A percentile compares a stretch with the other conserved stretches of the same genome.
phyloP scores from a whole-genome alignment of 2,888 invertebrate species.

The Macropis europaea region DNA sequence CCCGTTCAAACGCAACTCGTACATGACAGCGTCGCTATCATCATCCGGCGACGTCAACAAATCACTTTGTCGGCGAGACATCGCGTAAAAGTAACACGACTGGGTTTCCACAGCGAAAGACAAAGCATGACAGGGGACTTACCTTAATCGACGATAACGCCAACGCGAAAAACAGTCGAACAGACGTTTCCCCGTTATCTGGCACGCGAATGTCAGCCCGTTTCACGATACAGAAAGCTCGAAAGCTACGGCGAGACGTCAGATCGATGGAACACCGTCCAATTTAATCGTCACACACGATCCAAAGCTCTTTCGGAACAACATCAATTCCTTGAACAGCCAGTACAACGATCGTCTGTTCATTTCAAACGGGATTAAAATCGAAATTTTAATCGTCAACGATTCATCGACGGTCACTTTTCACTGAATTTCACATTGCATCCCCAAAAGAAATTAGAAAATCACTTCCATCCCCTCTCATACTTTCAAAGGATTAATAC shows the following conservation, averaged over 20 bases:
- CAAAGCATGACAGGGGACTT: constrained; percentile 10
- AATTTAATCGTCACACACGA: constrained; percentile 2
- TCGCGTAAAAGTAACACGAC: constrained; percentile 2
- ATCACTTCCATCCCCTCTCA: no score
- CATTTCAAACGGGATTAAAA: no score
- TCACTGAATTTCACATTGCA: no score
- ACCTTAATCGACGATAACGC: constrained; percentile 32
- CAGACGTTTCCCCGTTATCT: constrained; percentile 19
- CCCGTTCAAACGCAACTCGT: no score
- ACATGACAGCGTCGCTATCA: no score
- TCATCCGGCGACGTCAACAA: no score
- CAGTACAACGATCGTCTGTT: background rate
- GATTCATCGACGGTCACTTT: no score
- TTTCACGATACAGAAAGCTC: background rate
- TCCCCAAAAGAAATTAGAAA: no score
- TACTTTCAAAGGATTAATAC: no score
- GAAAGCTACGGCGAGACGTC: constrained; percentile 17
- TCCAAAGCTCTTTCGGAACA: no score
- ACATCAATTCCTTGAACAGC: no score
- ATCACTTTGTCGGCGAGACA: background rate
- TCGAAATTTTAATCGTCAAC: no score
- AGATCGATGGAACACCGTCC: constrained; percentile 5
- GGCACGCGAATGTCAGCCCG: constrained; percentile 5
- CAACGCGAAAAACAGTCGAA: background rate
- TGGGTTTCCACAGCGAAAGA: background rate